Evolutionary conservation across 2,797 vertebrate species (phyloP), one percentile per base, ranked within the genome.

Genomic region (Ficedula albicollis): DNA sequence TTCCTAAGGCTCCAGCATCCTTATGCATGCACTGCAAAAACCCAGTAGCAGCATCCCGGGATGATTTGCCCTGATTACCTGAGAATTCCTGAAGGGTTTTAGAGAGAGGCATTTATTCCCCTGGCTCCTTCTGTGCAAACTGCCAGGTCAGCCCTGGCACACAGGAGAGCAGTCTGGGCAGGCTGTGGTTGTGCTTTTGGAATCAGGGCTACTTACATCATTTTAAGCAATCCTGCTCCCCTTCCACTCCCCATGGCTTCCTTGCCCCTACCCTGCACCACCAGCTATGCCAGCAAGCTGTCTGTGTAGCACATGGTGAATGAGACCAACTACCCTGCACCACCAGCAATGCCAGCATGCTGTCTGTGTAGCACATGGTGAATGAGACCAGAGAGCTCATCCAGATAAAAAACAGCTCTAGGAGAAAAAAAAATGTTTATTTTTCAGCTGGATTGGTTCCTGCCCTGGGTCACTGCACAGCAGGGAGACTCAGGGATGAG

Each of bases 391-490:
- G 26, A 88, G 88, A 75, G 64, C 55, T 69, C 74, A 73, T 87
- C 54, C 74, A 84, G 77, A 73, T 84, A 41, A 93, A 93, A 93
- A 94, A 81, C 74, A 95, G 66, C 49, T 26, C 2, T 1, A 60
- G 44, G 9, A 22, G 20, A 76, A 89, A 94, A 51, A 49, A 56
- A 90, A 79, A 54, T 51, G 49, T 92, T 96, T 93, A 56, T 89
- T 94, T 93, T 89, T 68, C 82, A 85, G 64, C 38, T 80, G 75
- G 32, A n/a, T 49, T 87, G 72, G 84, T 64, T 95, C 78, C 56
- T 96, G 77, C 56, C 80, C 60, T 87, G 84, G 92, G 91, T 94
- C 84, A 93, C 55, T 80, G 84, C 84, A 83, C 92, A 92, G 93
- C 78, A 73, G 89, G 89, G 52, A 59, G 29, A 89, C 49, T 67